Conservation (phyloP, 2,797 vertebrate genomes). For the Eulemur rubriventer region DNA sequence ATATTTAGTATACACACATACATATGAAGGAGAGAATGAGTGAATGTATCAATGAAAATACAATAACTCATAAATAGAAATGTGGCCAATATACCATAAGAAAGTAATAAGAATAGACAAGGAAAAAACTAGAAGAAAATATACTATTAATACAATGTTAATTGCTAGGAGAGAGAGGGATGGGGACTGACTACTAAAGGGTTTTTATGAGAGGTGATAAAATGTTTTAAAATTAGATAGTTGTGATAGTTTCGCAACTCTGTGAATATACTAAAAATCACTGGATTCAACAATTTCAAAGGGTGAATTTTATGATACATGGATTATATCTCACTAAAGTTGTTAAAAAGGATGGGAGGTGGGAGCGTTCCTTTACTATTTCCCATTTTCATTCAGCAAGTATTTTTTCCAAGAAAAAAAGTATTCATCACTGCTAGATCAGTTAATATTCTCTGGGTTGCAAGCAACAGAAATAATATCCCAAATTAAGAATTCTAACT, state of each 20-base stretch:
- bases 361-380: background rate
- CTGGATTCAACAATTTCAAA: background rate
- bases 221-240: conserved; percentile 28
- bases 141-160: background rate
- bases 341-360: background rate
- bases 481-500: conserved; percentile 3
- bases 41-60: background rate
- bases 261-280: background rate
- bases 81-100: background rate
- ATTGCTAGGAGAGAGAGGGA: background rate
- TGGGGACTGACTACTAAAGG: background rate
- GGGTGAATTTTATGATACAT: background rate
- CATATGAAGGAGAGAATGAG: background rate
- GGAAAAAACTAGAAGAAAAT: background rate
- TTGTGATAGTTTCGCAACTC: background rate
- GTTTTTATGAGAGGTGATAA: background rate
- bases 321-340: background rate
- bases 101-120: background rate
- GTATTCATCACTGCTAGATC: background rate
- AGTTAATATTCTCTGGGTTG: background rate
- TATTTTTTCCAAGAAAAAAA: conserved; percentile 31
- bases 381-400: conserved; percentile 6
- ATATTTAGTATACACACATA: background rate
- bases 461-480: conserved; percentile 47
- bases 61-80: background rate